These are phyloP conservation scores for Agrochola circellaris DNA, from an alignment of 2,888 invertebrate genomes.

Conservation along the genomic window DNA sequence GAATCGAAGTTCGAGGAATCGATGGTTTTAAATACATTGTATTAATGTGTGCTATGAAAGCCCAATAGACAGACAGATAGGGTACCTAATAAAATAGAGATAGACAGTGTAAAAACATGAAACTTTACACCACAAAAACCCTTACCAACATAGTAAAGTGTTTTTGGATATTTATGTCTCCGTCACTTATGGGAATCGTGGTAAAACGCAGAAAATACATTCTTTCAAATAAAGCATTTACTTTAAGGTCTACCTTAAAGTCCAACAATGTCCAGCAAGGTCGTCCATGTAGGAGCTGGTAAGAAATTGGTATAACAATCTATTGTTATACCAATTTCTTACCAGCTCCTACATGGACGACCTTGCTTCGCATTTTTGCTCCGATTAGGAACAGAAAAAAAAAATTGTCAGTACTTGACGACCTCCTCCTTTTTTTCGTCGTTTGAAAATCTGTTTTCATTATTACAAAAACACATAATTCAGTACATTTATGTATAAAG, in stretches of 20 bases:
- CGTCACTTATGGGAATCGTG: neutral
- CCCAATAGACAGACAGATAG: neutral
- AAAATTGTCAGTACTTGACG: too few relatives aligned
- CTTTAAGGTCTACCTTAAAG: neutral
- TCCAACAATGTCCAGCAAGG: too few relatives aligned
- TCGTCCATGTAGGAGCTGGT: neutral
- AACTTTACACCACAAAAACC: too few relatives aligned
- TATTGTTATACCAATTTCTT: too few relatives aligned
- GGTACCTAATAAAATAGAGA: neutral
- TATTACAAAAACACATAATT: too few relatives aligned
- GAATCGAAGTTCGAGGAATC: conserved; percentile 6
- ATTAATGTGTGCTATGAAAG: neutral
- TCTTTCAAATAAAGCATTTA: neutral
- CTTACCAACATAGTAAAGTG: neutral
- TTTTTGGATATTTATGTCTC: neutral
- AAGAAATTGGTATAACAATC: too few relatives aligned
- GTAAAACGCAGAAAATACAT: neutral
- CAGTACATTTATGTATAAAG: neutral
- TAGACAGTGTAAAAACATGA: neutral
- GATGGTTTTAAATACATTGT: neutral
- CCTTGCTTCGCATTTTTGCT: neutral
- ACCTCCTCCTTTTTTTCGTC: too few relatives aligned
- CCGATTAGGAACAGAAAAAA: too few relatives aligned
- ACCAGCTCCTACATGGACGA: neutral
- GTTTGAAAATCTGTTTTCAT: too few relatives aligned